These are phyloP conservation scores for Rhodophaea formosa DNA, from an alignment of 2,888 invertebrate species.

Conservation along the genomic window DNA sequence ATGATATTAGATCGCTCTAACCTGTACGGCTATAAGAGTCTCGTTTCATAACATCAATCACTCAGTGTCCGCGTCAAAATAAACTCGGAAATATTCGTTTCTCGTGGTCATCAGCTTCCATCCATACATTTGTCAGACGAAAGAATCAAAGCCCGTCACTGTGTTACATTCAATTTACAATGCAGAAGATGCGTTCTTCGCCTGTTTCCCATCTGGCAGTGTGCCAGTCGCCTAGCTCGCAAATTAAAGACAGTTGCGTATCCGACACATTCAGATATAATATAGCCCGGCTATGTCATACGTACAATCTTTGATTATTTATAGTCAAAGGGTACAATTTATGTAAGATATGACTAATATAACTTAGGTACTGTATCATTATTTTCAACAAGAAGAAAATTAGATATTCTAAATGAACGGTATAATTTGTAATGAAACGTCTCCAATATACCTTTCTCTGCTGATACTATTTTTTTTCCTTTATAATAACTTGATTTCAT, in stretches of 20 bases:
- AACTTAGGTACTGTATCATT: too few relatives aligned
- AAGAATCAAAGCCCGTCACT: conserved; percentile 22
- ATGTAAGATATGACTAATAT: too few relatives aligned
- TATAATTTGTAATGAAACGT: too few relatives aligned
- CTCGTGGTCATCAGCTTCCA: background rate
- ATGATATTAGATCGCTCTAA: background rate
- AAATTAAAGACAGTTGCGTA: conserved; percentile 16
- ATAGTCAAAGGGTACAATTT: too few relatives aligned
- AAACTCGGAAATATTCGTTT: conserved; percentile 3
- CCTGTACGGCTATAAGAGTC: background rate
- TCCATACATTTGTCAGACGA: conserved; percentile 16
- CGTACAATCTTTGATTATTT: too few relatives aligned
- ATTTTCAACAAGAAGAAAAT: too few relatives aligned
- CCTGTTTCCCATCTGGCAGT: conserved; percentile 52
- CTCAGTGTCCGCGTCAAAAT: background rate
- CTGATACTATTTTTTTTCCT: too few relatives aligned
- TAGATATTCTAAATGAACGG: too few relatives aligned
- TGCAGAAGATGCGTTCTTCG: conserved; percentile 43
- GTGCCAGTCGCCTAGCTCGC: conserved; percentile 49
- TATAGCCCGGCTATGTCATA: too few relatives aligned
- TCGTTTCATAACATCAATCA: background rate
- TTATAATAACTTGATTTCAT: too few relatives aligned
- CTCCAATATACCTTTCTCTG: too few relatives aligned
- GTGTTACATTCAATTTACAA: conserved; percentile 47
- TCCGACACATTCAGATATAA: background rate